Evolutionary conservation across 2,113 vertebrate genomes (phyloP), one percentile per base, ranked within the genome.

Genomic region (Neomonachus schauinslandi): DNA sequence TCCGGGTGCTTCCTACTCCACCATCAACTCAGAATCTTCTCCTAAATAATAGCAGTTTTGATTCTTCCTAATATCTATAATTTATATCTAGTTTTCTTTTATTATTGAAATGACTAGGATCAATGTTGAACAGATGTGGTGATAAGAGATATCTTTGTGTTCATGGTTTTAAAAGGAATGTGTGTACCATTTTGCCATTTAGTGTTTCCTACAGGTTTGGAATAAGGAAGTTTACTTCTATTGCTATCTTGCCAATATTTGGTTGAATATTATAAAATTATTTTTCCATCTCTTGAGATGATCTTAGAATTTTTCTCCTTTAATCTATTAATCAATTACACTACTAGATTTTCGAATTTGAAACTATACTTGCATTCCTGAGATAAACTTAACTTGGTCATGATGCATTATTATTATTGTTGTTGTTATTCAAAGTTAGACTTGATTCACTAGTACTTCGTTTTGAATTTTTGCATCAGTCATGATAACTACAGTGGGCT

Each of bases 201-300:
- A 26, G 69, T 57, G 76, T 24, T 81, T 46, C 15, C 46, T 90
- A 39, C 11, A 90, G 26, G 9, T 90, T 90, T 86, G 19, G 33
- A 88, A 80, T 42, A 83, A 67, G n/a, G 4, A 65, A 79, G 24
- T 77, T 77, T 61, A 16, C 10, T 61, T 76, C 9, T 77, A 31
- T 65, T 26, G 31, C 8, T 69, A 85, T 95, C 24, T 80, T 93
- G 61, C 71, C 79, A 89, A 80, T 55, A 72, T 95, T 83, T 82
- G n/a, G 14, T 36, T 84, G 42, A 55, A 80, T 57, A 74, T 92
- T 88, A 69, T 36, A 55, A 79, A 83, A 72, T 67, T 9, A 39
- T 51, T 51, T 87, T 93, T 80, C 22, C 39, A 24, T 71, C 51
- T 57, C n/a, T 24, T 69, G 16, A 71, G 42, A 72, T 26, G 4